Evolutionary conservation across 1,140 invertebrate genomes (phyloP).

Genomic region (roundworm (Caenorhabditis elegans)): DNA sequence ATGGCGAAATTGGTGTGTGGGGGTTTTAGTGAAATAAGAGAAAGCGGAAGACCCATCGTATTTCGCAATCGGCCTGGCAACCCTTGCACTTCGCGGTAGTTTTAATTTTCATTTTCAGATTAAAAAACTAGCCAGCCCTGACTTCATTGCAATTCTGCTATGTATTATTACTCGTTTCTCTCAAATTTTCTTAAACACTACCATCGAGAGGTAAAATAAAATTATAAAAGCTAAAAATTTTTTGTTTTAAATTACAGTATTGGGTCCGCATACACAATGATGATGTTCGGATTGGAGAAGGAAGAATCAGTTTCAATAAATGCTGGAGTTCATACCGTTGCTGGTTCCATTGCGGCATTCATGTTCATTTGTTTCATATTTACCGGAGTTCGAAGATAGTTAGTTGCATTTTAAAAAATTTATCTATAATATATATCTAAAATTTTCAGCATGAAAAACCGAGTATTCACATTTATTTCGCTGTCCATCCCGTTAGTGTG

Average conservation of each 20-base stretch:
- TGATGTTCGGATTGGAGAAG: constrained; percentile 41
- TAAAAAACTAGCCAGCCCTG: neutral
- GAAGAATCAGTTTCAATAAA: constrained; percentile 33
- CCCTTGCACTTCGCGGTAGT: neutral
- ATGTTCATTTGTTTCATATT: constrained; percentile 47
- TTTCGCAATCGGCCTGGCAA: neutral
- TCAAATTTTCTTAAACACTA: constrained; percentile 45
- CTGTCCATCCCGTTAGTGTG: constrained; percentile 23
- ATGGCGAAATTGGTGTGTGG: constrained; percentile 7
- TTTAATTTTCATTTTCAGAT: neutral
- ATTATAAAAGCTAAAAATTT: neutral
- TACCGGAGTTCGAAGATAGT: constrained; percentile 31
- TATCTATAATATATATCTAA: too few species aligned
- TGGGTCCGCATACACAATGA: constrained; percentile 46
- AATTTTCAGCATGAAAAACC: neutral
- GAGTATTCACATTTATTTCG: constrained; percentile 9
- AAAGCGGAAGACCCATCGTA: constrained; percentile 32
- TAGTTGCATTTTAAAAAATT: neutral
- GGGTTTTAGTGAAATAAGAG: neutral
- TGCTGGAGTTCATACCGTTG: constrained; percentile 34
- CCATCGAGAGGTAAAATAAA: constrained; percentile 35
- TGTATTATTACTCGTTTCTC: constrained; percentile 46
- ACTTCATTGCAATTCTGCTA: constrained; percentile 41
- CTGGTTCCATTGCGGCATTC: constrained; percentile 13
- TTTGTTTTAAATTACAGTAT: constrained; percentile 25